A percentile compares a stretch with the other conserved stretches of the same genome.
These are phyloP conservation scores for Puma concolor DNA, from an alignment of 2,113 vertebrate species.

Conservation along the genomic window DNA sequence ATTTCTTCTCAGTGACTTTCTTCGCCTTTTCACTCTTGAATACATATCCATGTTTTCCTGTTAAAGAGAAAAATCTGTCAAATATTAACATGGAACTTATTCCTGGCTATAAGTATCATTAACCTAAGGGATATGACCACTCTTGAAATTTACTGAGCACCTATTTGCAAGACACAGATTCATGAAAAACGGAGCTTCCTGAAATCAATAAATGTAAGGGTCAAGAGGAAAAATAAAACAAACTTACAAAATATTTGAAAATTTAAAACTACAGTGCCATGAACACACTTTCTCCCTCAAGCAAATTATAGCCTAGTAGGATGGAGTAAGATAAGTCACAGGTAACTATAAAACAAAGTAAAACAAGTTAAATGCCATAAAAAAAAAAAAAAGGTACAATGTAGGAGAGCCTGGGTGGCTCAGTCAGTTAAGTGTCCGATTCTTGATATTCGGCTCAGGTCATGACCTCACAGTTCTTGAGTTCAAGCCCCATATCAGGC, in stretches of 20 bases:
- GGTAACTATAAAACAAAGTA: slow-evolving; percentile 20
- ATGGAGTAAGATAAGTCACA: neutral
- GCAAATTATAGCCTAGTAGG: neutral
- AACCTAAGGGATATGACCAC: neutral
- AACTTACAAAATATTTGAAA: neutral
- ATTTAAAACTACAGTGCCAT: neutral
- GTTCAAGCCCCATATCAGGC: too few species aligned
- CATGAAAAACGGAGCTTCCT: neutral
- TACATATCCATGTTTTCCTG: slow-evolving; percentile 99
- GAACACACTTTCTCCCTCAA: neutral
- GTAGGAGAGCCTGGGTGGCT: too few species aligned
- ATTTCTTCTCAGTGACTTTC: slow-evolving; percentile 96
- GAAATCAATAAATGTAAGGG: slow-evolving; percentile 23
- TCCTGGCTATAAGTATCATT: slow-evolving; percentile 30
- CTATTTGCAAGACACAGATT: neutral
- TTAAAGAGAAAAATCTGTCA: slow-evolving; percentile 72
- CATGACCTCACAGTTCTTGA: too few species aligned
- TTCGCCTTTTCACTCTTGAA: slow-evolving; percentile 96
- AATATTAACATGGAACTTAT: slow-evolving; percentile 55
- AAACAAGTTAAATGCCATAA: slow-evolving; percentile 20
- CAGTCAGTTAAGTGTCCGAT: too few species aligned
- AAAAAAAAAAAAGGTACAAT: neutral
- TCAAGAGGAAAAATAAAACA: neutral
- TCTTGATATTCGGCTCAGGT: too few species aligned
- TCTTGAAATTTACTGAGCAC: slow-evolving; percentile 29